Evolutionary conservation across 2,797 vertebrate species (phyloP).

Genomic region (Gephyroberyx darwinii): DNA sequence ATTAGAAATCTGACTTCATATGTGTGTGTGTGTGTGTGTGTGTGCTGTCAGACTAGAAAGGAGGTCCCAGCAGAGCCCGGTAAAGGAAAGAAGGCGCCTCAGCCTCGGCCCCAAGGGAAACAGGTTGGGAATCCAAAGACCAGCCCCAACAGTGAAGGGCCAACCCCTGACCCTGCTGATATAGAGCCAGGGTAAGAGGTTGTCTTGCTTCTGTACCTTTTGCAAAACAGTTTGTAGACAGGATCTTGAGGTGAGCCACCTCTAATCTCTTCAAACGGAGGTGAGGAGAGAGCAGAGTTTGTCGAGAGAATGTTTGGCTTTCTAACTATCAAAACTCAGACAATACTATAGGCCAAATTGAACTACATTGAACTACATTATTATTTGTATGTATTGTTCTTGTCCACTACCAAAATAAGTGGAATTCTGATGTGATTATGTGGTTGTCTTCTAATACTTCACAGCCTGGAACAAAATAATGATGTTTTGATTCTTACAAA

Average conservation of each 20-base stretch:
- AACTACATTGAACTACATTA: no score
- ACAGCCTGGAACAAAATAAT: background rate
- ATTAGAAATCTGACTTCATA: background rate
- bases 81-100: constrained; percentile 59
- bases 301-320: background rate
- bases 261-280: background rate
- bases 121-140: constrained; percentile 40
- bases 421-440: background rate
- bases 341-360: no score
- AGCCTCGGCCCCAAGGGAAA: constrained; percentile 5
- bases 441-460: background rate
- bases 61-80: constrained; percentile 43
- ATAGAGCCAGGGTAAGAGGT: constrained; percentile 79
- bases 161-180: constrained; percentile 54
- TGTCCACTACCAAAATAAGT: background rate
- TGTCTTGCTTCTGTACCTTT: background rate
- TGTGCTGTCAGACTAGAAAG: constrained; percentile 48
- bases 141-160: constrained; percentile 30
- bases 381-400: no score
- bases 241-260: background rate
- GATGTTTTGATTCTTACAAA: background rate
- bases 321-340: background rate
- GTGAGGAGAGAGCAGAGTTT: background rate
- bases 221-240: background rate
- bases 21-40: constrained; percentile 27